Evolutionary conservation across 2,113 vertebrate species (phyloP).

Genomic region (Brevimyrus niger): DNA sequence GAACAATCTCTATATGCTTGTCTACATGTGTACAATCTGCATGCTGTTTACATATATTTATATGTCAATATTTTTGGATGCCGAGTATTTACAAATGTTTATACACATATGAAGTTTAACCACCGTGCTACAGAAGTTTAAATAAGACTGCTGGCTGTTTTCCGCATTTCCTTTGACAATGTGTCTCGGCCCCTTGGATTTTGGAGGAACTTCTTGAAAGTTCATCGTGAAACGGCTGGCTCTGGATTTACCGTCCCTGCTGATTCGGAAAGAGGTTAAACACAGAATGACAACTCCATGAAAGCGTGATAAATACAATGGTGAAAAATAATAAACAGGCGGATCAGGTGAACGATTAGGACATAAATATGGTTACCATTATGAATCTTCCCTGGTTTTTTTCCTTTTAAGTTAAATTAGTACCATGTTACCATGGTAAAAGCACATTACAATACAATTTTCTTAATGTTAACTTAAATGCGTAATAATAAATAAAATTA

Average conservation of each 20-base stretch:
- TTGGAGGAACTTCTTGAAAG: not conserved
- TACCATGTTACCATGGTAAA: not conserved
- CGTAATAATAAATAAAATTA: not conserved
- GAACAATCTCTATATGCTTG: constrained; percentile 61
- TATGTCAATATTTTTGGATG: constrained; percentile 24
- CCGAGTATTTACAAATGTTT: constrained; percentile 58
- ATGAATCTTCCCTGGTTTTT: not conserved
- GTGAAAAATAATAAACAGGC: not conserved
- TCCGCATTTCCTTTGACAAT: not conserved
- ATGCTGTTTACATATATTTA: constrained; percentile 67
- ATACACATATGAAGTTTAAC: constrained; percentile 42
- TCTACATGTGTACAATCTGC: constrained; percentile 62
- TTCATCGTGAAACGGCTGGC: not conserved
- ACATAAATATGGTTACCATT: not conserved
- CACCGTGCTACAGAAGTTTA: constrained; percentile 56
- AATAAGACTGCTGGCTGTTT: constrained; percentile 22
- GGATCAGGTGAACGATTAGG: not conserved
- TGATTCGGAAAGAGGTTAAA: not conserved
- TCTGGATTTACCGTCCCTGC: not conserved
- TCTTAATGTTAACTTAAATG: not conserved
- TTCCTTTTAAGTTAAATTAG: not conserved
- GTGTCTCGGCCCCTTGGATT: not conserved
- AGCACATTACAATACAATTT: not conserved
- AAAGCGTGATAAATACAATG: not conserved
- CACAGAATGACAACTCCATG: not conserved